phyloP scores from a whole-genome alignment of 1,140 invertebrate genomes.

The Trichonephila clavata region DNA sequence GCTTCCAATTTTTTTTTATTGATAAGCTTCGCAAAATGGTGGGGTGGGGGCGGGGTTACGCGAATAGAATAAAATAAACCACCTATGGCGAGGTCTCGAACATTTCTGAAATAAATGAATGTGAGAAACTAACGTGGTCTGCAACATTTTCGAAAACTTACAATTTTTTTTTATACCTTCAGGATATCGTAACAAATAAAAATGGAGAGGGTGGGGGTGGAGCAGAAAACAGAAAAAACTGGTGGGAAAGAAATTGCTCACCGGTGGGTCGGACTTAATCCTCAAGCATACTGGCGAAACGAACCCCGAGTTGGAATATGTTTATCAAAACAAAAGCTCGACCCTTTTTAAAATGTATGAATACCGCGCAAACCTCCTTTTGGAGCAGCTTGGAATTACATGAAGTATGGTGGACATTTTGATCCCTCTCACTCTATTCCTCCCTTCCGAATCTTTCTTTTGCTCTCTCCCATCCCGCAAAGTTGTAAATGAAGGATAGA shows the following conservation, averaged over 20 bases:
- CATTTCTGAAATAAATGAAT: background rate
- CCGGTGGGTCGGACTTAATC: conserved; percentile 53
- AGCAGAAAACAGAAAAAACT: background rate
- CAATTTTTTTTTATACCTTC: background rate
- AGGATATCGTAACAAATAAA: background rate
- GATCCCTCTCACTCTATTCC: conserved; percentile 34
- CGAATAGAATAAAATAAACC: background rate
- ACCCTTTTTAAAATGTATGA: conserved; percentile 78
- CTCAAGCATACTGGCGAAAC: background rate
- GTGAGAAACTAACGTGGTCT: background rate
- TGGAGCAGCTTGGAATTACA: conserved; percentile 68
- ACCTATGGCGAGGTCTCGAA: background rate
- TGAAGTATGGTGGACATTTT: conserved; percentile 72
- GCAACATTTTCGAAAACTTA: background rate
- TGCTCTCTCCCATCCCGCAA: conserved; percentile 40
- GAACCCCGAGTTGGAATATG: conserved; percentile 68
- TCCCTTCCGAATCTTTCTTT: background rate
- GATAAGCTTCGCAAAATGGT: too few relatives aligned
- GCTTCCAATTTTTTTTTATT: too few relatives aligned
- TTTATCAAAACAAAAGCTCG: conserved; percentile 77
- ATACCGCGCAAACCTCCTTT: conserved; percentile 41
- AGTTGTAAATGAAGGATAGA: conserved; percentile 77
- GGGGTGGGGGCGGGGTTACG: background rate
- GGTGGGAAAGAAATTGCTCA: background rate
- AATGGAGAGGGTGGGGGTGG: background rate